Percentiles rank a stretch among this genome's conserved stretches.
These are phyloP conservation scores for Odontomyia ornata DNA, from an alignment of 2,888 invertebrate genomes.

Conservation along the genomic window DNA sequence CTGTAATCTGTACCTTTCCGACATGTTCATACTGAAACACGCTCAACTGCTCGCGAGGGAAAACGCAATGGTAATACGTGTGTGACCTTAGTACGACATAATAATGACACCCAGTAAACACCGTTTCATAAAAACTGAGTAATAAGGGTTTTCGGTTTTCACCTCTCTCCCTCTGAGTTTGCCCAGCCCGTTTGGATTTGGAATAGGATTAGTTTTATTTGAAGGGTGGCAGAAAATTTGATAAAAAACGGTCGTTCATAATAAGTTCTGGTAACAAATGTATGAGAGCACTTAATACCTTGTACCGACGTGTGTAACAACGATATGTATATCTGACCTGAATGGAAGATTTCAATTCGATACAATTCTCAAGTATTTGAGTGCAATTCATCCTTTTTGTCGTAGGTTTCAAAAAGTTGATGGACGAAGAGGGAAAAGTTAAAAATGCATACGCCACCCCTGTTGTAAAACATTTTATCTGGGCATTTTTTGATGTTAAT, in stretches of 20 bases:
- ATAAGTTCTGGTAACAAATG: constrained; percentile 43
- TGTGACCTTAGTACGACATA: constrained; percentile 14
- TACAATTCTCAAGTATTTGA: constrained; percentile 52
- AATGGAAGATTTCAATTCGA: constrained; percentile 41
- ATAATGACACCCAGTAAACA: constrained; percentile 27
- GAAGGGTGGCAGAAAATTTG: not conserved
- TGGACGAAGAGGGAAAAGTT: constrained; percentile 8
- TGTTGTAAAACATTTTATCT: constrained; percentile 19
- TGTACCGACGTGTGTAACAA: constrained; percentile 45
- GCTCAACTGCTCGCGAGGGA: not conserved
- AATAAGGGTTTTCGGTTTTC: constrained; percentile 14
- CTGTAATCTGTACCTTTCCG: constrained; percentile 40
- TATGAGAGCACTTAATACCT: constrained; percentile 48
- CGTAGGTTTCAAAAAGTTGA: not conserved
- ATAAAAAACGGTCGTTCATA: constrained; percentile 45
- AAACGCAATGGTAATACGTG: not conserved
- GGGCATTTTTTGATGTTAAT: constrained; percentile 50
- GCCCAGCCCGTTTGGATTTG: constrained; percentile 27
- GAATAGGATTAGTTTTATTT: constrained; percentile 47
- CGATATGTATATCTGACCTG: constrained; percentile 34
- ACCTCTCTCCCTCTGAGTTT: not conserved
- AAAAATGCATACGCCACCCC: constrained; percentile 13
- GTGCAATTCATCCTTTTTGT: constrained; percentile 44
- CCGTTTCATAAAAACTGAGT: not conserved
- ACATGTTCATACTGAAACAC: not conserved